Evolutionary conservation across 2,888 invertebrate genomes (phyloP), one percentile per base, ranked within the genome.

Genomic region (Mesochorus sp.): DNA sequence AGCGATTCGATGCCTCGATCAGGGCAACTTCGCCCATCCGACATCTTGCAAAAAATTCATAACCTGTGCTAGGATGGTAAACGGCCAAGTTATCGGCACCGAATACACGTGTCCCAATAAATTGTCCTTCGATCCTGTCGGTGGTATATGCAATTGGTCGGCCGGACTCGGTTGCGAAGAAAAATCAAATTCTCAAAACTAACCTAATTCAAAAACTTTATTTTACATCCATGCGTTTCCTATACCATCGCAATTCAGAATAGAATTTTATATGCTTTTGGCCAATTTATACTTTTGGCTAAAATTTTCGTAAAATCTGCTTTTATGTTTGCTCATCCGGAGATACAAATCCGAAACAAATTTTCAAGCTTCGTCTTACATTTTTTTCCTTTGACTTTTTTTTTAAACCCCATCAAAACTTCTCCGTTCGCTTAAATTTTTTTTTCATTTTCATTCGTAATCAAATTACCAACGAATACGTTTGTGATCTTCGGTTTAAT

Each of bases 11-110:
- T 98, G 98, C 88, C 91, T 96, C 73, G 97, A 97, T 90, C 95
- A 96, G 84, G 98, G 98, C 39, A 97, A 96, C 90, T 98, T 97
- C 91, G 96, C 97, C 0, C 97, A 98, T 92, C 98, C 98, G 1
- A 93, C 94, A 12, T 97, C 96, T 0, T 98, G 98, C 91, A 96
- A 95, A 91, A 97, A 97, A 91, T 98, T 97, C 90, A 97, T 98
- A 85, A 96, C 96, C 17, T 98, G 98, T 91, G 97, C 97, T 24
- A 94, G 93, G 89, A 95, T 96, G 92, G 96, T 96, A 82, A 95
- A 94, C 86, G 95, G 95, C 10, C 94, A 94, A 12, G 94, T 97
- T 1, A 91, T 96, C 0, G 97, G 97, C 5, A 97, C 97, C 94
- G 97, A 96, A 85, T 97, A 97, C 91, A 95, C 96, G 10, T 97